Evolutionary conservation across 1,140 invertebrate species (phyloP).

Genomic region (Aphidius ervi): DNA sequence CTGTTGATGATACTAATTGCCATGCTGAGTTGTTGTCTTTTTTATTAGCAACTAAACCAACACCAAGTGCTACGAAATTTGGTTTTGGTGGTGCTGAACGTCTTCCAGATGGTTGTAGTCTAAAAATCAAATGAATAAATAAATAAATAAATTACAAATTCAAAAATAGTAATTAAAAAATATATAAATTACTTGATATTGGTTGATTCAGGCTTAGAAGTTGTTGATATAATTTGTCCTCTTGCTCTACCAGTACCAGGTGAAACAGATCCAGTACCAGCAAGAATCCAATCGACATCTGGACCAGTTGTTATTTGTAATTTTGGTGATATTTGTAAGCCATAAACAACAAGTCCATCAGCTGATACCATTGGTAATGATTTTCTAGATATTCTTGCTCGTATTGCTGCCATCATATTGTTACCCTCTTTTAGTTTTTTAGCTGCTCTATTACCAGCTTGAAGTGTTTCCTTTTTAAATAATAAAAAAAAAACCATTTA

Average conservation of each 20-base stretch:
- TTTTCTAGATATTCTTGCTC: constrained; percentile 59
- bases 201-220: constrained; percentile 23
- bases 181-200: constrained; percentile 35
- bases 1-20: too few species aligned
- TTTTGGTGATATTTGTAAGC: constrained; percentile 51
- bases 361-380: constrained; percentile 62
- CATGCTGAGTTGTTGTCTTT: too few species aligned
- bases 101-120: constrained; percentile 20
- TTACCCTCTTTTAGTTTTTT: constrained; percentile 46
- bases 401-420: constrained; percentile 53
- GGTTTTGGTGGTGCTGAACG: constrained; percentile 25
- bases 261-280: constrained; percentile 59
- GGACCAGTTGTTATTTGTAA: constrained; percentile 47
- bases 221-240: constrained; percentile 37
- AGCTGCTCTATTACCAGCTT: constrained; percentile 49
- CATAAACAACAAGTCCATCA: constrained; percentile 69
- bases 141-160: neutral
- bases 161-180: neutral
- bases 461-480: constrained; percentile 44
- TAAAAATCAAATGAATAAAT: constrained; percentile 11
- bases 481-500: constrained; percentile 9
- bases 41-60: constrained; percentile 19
- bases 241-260: constrained; percentile 48
- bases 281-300: constrained; percentile 69
- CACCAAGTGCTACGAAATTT: constrained; percentile 34